phyloP scores from a whole-genome alignment of 2,888 invertebrate genomes.

The Listrodromus nycthemerus region DNA sequence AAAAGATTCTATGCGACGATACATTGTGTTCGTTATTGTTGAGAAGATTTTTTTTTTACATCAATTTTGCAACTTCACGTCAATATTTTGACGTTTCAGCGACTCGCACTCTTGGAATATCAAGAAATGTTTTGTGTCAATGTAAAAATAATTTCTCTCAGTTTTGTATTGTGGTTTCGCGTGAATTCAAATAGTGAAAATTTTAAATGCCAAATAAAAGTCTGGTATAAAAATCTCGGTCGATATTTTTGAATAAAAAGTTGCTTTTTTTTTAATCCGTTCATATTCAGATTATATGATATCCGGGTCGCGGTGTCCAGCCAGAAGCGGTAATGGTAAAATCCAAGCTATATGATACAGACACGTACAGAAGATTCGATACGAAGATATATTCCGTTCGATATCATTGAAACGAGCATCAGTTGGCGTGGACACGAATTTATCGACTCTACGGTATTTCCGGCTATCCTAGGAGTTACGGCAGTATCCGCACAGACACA shows the following conservation, averaged over 20 bases:
- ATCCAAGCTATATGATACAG: neutral
- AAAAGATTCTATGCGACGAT: neutral
- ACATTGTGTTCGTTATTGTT: neutral
- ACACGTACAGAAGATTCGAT: neutral
- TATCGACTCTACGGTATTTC: conserved; percentile 12
- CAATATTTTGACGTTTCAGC: too few relatives aligned
- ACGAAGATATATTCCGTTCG: conserved; percentile 1
- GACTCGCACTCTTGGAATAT: too few relatives aligned
- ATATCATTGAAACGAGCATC: neutral
- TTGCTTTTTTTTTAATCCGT: neutral
- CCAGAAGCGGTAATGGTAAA: neutral
- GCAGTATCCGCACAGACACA: neutral
- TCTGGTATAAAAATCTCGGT: neutral
- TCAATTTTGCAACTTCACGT: too few relatives aligned
- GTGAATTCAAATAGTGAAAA: too few relatives aligned
- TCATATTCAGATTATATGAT: neutral
- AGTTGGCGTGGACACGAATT: neutral
- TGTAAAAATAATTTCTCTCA: too few relatives aligned
- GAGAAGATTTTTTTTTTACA: neutral
- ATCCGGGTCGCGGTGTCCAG: neutral
- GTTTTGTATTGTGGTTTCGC: too few relatives aligned
- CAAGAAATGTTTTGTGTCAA: too few relatives aligned
- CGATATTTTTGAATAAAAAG: neutral
- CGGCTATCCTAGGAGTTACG: neutral
- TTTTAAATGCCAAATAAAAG: too few relatives aligned